Conservation (phyloP, 2,797 vertebrate species). For the Intellagama lesueurii region DNA sequence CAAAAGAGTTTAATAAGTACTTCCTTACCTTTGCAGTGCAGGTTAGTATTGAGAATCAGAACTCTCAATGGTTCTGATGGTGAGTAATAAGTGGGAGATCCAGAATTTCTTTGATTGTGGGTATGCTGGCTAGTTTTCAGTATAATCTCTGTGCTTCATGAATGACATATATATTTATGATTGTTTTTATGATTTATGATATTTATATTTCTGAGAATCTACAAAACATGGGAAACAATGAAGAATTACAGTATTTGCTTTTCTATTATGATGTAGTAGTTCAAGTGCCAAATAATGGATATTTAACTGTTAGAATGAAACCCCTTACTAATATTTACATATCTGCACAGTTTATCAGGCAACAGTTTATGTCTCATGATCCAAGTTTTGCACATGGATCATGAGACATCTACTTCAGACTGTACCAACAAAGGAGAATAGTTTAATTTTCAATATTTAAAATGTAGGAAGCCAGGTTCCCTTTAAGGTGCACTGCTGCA, state of each 20-base stretch:
- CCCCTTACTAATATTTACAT: too few relatives aligned
- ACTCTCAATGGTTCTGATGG: neutral
- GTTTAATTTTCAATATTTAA: too few relatives aligned
- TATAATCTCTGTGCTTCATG: neutral
- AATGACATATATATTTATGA: neutral
- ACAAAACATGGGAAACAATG: neutral
- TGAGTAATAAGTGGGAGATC: neutral
- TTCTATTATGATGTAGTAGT: neutral
- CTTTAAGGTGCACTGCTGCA: too few relatives aligned
- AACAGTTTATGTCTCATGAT: too few relatives aligned
- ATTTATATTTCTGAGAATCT: neutral
- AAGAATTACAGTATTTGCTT: neutral
- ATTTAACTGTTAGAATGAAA: neutral
- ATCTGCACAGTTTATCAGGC: too few relatives aligned
- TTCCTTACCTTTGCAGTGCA: slow-evolving; percentile 95
- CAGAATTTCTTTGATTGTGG: neutral
- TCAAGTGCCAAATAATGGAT: neutral
- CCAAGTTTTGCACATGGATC: too few relatives aligned
- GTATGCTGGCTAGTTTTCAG: neutral
- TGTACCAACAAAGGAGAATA: too few relatives aligned
- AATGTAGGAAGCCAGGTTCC: too few relatives aligned
- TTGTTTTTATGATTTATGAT: too few relatives aligned
- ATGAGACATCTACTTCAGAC: too few relatives aligned
- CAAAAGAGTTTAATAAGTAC: slow-evolving; percentile 94
- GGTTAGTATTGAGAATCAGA: slow-evolving; percentile 83